These are phyloP conservation scores for Bergia sp. DNA, from an alignment of 92 coral and sea anemone species.

Conservation along the genomic window DNA sequence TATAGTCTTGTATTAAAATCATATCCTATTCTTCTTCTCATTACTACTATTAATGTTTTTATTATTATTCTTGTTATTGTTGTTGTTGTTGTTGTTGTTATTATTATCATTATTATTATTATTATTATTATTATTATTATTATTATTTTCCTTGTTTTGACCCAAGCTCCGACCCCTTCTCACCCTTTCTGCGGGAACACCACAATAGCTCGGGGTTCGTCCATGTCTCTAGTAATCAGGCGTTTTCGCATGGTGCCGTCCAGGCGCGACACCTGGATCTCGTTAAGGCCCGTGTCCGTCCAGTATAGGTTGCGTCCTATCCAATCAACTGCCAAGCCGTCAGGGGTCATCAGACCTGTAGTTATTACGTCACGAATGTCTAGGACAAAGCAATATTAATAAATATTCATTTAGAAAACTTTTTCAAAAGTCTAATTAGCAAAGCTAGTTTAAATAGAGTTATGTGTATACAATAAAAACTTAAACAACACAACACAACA, in stretches of 20 bases:
- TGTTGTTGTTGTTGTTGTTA: too few species aligned
- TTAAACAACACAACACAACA: background rate
- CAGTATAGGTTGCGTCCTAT: constrained; percentile 36
- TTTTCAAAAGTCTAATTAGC: too few species aligned
- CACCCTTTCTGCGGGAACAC: constrained; percentile 42
- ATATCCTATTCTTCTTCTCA: too few species aligned
- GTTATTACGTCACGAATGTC: constrained; percentile 34
- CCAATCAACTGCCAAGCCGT: constrained; percentile 39
- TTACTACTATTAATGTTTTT: too few species aligned
- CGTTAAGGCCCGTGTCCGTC: constrained; percentile 36
- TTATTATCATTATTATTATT: too few species aligned
- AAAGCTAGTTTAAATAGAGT: too few species aligned
- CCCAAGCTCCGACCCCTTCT: background rate
- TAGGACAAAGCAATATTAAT: background rate
- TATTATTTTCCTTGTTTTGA: background rate
- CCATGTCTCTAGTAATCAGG: constrained; percentile 7
- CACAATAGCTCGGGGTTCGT: constrained; percentile 37
- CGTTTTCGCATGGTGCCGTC: constrained; percentile 35
- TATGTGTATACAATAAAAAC: background rate
- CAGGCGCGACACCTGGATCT: constrained; percentile 37
- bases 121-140: background rate
- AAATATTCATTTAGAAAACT: too few species aligned
- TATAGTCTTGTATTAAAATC: too few species aligned
- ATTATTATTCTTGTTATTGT: too few species aligned
- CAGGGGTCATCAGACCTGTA: constrained; percentile 27